Percentiles rank a stretch among this genome's conserved stretches.
Evolutionary conservation across 2,888 invertebrate species (phyloP).

Genomic region (Physocephala rufipes): DNA sequence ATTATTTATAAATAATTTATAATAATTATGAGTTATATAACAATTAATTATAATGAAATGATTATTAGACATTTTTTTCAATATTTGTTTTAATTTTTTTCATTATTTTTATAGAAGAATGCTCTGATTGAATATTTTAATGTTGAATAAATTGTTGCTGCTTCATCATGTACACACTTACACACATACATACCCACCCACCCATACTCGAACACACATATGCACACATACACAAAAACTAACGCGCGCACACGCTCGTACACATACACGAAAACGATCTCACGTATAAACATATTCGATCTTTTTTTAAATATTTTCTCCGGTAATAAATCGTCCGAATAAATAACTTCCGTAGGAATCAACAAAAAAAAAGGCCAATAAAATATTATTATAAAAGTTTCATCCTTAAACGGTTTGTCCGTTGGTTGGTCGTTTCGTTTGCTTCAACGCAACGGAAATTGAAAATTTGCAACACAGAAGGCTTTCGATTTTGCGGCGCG

Average conservation of each 20-base stretch:
- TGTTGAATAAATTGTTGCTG: conserved; percentile 35
- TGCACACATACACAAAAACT: too few relatives aligned
- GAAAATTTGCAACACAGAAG: conserved; percentile 29
- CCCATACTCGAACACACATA: conserved; percentile 2
- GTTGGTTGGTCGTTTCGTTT: too few relatives aligned
- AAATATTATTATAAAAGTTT: background rate
- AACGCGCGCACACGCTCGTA: background rate
- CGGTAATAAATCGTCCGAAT: conserved; percentile 27
- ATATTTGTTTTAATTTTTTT: background rate
- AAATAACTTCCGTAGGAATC: conserved; percentile 10
- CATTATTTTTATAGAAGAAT: background rate
- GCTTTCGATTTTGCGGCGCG: conserved; percentile 18
- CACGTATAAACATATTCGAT: background rate
- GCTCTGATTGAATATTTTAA: too few relatives aligned
- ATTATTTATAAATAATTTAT: too few relatives aligned
- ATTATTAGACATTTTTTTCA: background rate
- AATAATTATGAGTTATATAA: too few relatives aligned
- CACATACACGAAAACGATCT: background rate
- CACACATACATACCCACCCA: background rate
- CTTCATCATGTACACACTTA: conserved; percentile 36
- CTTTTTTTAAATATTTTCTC: background rate
- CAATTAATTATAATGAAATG: too few relatives aligned
- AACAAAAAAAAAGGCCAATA: background rate
- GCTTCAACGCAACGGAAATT: conserved; percentile 23
- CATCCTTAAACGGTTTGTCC: too few relatives aligned